Percentiles rank a stretch among this genome's conserved stretches.
Evolutionary conservation across 2,888 invertebrate genomes (phyloP).

Genomic region (Dichetophora obliterata): DNA sequence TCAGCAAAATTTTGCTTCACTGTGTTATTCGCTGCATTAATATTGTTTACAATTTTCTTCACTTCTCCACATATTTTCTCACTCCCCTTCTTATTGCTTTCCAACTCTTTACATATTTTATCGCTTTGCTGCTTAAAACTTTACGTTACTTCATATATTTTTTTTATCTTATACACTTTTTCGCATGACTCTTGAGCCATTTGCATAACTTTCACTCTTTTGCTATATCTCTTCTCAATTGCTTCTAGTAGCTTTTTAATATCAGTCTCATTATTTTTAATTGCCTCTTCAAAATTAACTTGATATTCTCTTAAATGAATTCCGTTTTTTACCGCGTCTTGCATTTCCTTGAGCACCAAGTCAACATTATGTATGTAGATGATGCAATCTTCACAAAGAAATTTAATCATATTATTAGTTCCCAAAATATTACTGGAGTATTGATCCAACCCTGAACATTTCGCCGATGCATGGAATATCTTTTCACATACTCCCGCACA

Average conservation of each 20-base stretch:
- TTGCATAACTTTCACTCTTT: conserved; percentile 5
- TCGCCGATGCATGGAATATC: background rate
- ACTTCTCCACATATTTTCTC: conserved; percentile 18
- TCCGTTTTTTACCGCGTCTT: no score
- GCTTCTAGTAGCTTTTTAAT: no score
- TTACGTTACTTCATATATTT: no score
- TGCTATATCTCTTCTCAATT: no score
- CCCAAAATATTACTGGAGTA: background rate
- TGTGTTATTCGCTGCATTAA: background rate
- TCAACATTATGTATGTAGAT: conserved; percentile 8
- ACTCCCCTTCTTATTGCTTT: background rate
- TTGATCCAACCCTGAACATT: background rate
- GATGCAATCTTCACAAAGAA: conserved; percentile 21
- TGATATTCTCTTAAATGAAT: no score
- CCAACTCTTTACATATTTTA: no score
- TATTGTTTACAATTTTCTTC: background rate
- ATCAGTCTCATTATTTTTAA: no score
- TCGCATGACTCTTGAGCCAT: background rate
- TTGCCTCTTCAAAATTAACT: no score
- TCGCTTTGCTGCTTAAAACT: no score
- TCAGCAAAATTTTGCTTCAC: conserved; percentile 9
- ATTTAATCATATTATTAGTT: background rate
- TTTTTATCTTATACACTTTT: background rate
- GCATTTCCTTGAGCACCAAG: no score
- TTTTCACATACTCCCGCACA: conserved; percentile 20